These are phyloP conservation scores for Oceanites oceanicus DNA, from an alignment of 2,113 vertebrate species.

Conservation along the genomic window DNA sequence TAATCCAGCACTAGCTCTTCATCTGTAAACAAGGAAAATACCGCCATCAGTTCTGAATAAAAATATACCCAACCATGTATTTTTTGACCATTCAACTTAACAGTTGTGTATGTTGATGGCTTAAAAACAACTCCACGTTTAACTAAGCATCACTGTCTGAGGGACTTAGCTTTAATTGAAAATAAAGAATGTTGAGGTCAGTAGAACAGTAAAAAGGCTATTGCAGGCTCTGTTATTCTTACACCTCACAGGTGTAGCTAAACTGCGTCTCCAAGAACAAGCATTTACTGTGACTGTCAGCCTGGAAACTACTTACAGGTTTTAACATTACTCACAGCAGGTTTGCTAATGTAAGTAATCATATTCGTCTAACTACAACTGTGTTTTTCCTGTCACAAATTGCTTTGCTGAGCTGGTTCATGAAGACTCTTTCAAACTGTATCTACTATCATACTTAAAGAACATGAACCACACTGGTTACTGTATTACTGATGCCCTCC, in stretches of 20 bases:
- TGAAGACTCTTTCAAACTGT: not conserved
- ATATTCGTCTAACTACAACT: not conserved
- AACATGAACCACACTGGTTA: not conserved
- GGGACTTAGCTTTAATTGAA: not conserved
- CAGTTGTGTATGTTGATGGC: not conserved
- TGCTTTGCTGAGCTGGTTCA: not conserved
- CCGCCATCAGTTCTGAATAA: not conserved
- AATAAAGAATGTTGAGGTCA: not conserved
- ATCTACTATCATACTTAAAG: not conserved
- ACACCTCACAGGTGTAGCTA: not conserved
- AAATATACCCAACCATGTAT: not conserved
- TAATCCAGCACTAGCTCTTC: slow-evolving; percentile 76
- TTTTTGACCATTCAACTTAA: not conserved
- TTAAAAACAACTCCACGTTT: not conserved
- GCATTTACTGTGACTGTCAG: not conserved
- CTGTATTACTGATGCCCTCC: not conserved
- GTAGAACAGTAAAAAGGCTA: not conserved
- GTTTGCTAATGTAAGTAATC: not conserved
- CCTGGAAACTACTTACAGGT: not conserved
- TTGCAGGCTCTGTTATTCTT: not conserved
- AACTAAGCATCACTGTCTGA: not conserved
- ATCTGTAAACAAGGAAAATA: slow-evolving; percentile 76
- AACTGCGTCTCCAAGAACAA: not conserved
- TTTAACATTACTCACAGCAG: not conserved
- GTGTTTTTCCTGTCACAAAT: not conserved